phyloP scores from a whole-genome alignment of 2,797 vertebrate genomes.

The Coregonus ussuriensis region DNA sequence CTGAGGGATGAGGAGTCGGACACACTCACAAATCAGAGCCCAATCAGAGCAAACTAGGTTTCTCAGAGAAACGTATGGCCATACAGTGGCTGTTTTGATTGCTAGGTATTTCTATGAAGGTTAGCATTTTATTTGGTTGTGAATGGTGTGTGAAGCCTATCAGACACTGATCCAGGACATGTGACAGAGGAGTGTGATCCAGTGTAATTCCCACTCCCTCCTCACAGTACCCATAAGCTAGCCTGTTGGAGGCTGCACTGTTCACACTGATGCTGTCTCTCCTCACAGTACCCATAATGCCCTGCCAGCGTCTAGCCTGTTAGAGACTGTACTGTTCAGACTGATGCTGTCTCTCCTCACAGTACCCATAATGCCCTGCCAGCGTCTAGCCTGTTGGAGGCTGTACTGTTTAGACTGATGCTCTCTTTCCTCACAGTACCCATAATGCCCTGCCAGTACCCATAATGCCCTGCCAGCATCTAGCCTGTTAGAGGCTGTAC shows the following conservation, averaged over 20 bases:
- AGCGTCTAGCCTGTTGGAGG: slow-evolving; percentile 30
- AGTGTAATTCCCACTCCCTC: not conserved
- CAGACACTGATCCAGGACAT: too few relatives aligned
- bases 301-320: slow-evolving; percentile 20
- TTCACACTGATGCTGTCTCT: not conserved
- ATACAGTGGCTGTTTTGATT: too few relatives aligned
- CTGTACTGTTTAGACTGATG: slow-evolving; percentile 14
- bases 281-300: slow-evolving; percentile 29
- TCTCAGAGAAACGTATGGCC: too few relatives aligned
- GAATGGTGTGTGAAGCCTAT: too few relatives aligned
- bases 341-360: slow-evolving; percentile 18
- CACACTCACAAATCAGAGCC: too few relatives aligned
- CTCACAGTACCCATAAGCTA: slow-evolving; percentile 15
- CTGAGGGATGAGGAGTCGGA: slow-evolving; percentile 31
- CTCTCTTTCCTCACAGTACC: slow-evolving; percentile 7
- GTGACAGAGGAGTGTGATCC: too few relatives aligned
- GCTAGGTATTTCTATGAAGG: too few relatives aligned
- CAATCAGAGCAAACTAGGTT: too few relatives aligned
- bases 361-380: slow-evolving; percentile 24
- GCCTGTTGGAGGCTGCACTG: slow-evolving; percentile 39
- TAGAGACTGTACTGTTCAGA: slow-evolving; percentile 27
- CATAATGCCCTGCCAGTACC: slow-evolving; percentile 23
- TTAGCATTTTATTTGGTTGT: too few relatives aligned
- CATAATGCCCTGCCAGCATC: slow-evolving; percentile 16
- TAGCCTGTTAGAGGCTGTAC: slow-evolving; percentile 40